A percentile compares a stretch with the other conserved stretches of the same genome.
Evolutionary conservation across 1,140 invertebrate genomes (phyloP).

Genomic region (Drosophila insularis): DNA sequence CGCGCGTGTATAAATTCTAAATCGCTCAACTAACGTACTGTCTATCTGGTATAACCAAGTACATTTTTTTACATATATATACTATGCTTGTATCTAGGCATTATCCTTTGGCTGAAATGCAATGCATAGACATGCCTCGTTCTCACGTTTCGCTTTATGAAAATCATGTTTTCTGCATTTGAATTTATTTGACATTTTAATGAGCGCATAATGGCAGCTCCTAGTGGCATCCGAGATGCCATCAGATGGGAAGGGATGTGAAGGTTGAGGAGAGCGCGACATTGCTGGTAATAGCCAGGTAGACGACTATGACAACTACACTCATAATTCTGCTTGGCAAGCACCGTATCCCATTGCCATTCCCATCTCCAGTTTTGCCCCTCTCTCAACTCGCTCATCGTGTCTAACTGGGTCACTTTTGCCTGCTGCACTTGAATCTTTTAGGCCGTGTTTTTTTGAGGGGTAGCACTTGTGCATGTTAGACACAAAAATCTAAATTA

Average conservation of each 20-base stretch:
- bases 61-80: conserved; percentile 30
- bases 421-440: conserved; percentile 76
- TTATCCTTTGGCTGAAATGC: conserved; percentile 51
- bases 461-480: conserved; percentile 77
- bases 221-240: conserved; percentile 22
- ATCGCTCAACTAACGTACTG: conserved; percentile 24
- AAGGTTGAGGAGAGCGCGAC: conserved; percentile 18
- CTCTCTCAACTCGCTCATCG: conserved; percentile 8
- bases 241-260: background rate
- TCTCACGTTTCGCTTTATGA: conserved; percentile 7
- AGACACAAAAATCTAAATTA: conserved; percentile 81
- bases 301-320: conserved; percentile 15
- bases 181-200: conserved; percentile 80
- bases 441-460: conserved; percentile 59
- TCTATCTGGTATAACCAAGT: conserved; percentile 13
- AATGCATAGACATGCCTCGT: conserved; percentile 29
- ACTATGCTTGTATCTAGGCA: conserved; percentile 12
- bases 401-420: conserved; percentile 76
- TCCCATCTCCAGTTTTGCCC: background rate
- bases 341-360: conserved; percentile 14
- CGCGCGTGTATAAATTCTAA: conserved; percentile 48
- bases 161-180: conserved; percentile 69
- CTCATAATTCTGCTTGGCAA: conserved; percentile 23
- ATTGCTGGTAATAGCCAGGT: conserved; percentile 47
- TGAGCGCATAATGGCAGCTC: conserved; percentile 70